phyloP scores from a whole-genome alignment of 2,113 vertebrate genomes.

The Ochotona curzoniae region DNA sequence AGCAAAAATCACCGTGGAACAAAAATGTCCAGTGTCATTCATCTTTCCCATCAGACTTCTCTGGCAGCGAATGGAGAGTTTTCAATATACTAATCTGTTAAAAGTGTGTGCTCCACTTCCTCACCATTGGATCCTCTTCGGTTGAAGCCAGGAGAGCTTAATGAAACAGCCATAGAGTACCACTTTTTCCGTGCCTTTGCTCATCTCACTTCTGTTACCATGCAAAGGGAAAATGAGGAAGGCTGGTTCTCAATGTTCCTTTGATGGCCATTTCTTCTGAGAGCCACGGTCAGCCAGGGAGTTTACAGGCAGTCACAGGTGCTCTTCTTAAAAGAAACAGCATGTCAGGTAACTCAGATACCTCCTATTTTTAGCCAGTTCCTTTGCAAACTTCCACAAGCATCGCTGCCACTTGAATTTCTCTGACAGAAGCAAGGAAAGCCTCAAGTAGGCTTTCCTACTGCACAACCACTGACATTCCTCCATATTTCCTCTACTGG shows the following conservation, averaged over 20 bases:
- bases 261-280: not conserved
- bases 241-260: not conserved
- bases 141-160: not conserved
- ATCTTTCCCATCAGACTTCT: not conserved
- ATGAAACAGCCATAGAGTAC: not conserved
- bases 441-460: not conserved
- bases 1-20: not conserved
- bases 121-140: not conserved
- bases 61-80: not conserved
- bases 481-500: not conserved
- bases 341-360: not conserved
- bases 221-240: not conserved
- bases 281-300: not conserved
- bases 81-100: not conserved
- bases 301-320: not conserved
- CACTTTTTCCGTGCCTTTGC: not conserved
- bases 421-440: not conserved
- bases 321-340: not conserved
- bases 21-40: not conserved
- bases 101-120: not conserved
- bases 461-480: not conserved
- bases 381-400: slow-evolving; percentile 32
- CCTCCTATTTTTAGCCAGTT: not conserved
- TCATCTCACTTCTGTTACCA: not conserved
- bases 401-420: slow-evolving; percentile 6